These are phyloP conservation scores for Torymus tubicola DNA, from an alignment of 2,888 invertebrate genomes.

Conservation along the genomic window DNA sequence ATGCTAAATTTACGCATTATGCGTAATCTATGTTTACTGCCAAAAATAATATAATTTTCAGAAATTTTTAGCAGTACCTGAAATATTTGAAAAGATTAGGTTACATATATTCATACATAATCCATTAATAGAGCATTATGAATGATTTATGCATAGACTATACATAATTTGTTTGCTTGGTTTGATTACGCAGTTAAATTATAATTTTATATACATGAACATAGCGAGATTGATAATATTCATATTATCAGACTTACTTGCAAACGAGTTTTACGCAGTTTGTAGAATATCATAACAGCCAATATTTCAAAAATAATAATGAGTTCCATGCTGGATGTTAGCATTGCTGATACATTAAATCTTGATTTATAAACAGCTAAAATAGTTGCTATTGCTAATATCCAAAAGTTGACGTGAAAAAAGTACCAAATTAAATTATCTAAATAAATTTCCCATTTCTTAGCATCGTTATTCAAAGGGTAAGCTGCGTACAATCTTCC, in stretches of 20 bases:
- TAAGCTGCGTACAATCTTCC: slow-evolving; percentile 12
- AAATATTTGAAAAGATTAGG: too few species aligned
- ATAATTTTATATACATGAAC: background rate
- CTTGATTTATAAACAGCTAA: background rate
- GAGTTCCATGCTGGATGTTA: background rate
- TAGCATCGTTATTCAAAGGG: background rate
- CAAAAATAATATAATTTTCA: too few species aligned
- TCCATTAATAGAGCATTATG: too few species aligned
- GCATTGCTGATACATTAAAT: background rate
- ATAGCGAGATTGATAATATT: background rate
- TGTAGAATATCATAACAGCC: background rate
- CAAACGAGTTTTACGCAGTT: background rate
- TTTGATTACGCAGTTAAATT: too few species aligned
- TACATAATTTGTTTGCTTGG: too few species aligned
- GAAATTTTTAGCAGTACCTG: too few species aligned
- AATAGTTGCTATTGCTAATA: background rate
- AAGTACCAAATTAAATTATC: slow-evolving; percentile 13
- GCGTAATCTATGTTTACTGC: too few species aligned
- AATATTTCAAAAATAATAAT: slow-evolving; percentile 14
- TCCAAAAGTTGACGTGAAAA: slow-evolving; percentile 14
- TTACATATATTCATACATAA: too few species aligned
- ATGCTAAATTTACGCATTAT: background rate
- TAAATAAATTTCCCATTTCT: background rate
- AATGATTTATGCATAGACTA: too few species aligned
- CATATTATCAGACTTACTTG: background rate